Evolutionary conservation across 1,140 invertebrate species (phyloP).

Genomic region (Catajapyx aquilonaris): DNA sequence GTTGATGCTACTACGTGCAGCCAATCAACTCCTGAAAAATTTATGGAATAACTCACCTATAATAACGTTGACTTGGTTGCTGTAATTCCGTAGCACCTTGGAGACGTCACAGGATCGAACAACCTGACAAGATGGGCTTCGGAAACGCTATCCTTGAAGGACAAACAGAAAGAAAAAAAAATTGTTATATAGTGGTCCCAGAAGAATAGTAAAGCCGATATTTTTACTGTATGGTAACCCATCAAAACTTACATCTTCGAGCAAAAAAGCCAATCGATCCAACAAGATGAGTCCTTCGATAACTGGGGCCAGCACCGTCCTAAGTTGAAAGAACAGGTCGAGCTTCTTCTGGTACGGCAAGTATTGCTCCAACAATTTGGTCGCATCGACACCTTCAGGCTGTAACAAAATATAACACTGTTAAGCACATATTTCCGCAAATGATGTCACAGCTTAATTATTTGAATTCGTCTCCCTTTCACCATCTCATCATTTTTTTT

Average conservation of each 20-base stretch:
- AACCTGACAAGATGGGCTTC: slow-evolving; percentile 42
- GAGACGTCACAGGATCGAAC: slow-evolving; percentile 54
- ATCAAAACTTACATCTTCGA: slow-evolving; percentile 31
- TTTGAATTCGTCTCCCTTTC: too few relatives aligned
- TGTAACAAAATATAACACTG: neutral
- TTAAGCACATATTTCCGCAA: neutral
- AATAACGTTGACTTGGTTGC: too few relatives aligned
- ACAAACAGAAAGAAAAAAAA: slow-evolving; percentile 5
- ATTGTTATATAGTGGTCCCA: slow-evolving; percentile 1
- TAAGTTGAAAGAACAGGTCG: slow-evolving; percentile 56
- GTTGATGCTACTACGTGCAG: too few relatives aligned
- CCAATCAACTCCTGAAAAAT: too few relatives aligned
- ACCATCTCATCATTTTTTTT: too few relatives aligned
- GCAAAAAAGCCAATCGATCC: slow-evolving; percentile 59
- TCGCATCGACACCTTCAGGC: neutral
- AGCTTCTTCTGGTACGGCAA: slow-evolving; percentile 34
- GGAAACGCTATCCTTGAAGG: slow-evolving; percentile 23
- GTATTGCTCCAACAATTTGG: slow-evolving; percentile 15
- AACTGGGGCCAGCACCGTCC: slow-evolving; percentile 56
- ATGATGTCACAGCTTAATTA: too few relatives aligned
- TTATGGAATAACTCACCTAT: too few relatives aligned
- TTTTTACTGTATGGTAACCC: slow-evolving; percentile 1
- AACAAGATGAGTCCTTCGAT: slow-evolving; percentile 65
- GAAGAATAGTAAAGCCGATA: neutral
- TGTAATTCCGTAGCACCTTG: slow-evolving; percentile 49